These are phyloP conservation scores for Clostera curtula DNA, from an alignment of 2,888 invertebrate species.

Conservation along the genomic window DNA sequence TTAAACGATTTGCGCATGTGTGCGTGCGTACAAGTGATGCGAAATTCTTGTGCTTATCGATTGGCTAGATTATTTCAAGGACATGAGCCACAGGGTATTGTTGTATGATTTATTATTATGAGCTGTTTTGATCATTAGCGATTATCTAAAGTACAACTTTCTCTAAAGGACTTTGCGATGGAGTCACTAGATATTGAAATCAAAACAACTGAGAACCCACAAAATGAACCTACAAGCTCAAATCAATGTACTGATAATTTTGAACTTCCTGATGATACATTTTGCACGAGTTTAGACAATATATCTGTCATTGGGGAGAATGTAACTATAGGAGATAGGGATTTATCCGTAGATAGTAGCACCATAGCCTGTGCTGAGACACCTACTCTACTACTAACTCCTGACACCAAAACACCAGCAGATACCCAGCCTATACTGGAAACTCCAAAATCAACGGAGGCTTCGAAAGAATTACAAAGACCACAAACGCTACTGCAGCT, in stretches of 20 bases:
- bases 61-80: conserved; percentile 67
- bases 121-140: conserved; percentile 8
- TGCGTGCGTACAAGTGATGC: conserved; percentile 64
- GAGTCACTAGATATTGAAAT: conserved; percentile 33
- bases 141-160: conserved; percentile 11
- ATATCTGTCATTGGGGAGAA: conserved; percentile 58
- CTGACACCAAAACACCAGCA: conserved; percentile 21
- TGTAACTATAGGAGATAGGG: conserved; percentile 48
- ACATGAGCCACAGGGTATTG: conserved; percentile 31
- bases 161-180: conserved; percentile 31
- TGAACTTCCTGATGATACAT: conserved; percentile 56
- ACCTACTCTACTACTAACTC: conserved; percentile 26
- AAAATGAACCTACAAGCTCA: conserved; percentile 31
- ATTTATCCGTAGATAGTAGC: conserved; percentile 34
- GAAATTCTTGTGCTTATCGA: conserved; percentile 67
- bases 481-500: conserved; percentile 42
- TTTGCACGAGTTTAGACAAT: conserved; percentile 56
- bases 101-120: conserved; percentile 23
- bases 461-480: conserved; percentile 24
- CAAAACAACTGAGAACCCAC: conserved; percentile 26
- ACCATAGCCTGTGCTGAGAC: conserved; percentile 22
- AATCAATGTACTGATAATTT: conserved; percentile 51
- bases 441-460: conserved; percentile 33
- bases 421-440: conserved; percentile 35
- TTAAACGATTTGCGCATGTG: conserved; percentile 42